phyloP scores from a whole-genome alignment of 2,113 vertebrate genomes.

The Siniperca knerii region DNA sequence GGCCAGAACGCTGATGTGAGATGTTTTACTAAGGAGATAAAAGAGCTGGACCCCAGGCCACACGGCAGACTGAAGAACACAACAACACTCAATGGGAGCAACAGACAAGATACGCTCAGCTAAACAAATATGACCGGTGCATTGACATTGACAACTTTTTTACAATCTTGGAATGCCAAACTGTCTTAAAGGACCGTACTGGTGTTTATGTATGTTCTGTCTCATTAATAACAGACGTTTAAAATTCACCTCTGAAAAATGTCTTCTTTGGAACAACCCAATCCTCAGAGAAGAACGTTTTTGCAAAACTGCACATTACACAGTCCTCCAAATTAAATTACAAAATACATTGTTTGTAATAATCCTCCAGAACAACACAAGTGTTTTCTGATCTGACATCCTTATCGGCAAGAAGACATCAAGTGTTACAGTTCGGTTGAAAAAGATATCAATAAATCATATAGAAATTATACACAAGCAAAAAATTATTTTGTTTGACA shows the following conservation, averaged over 20 bases:
- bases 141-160: not conserved
- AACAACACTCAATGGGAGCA: constrained; percentile 36
- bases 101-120: constrained; percentile 60
- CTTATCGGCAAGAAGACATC: not conserved
- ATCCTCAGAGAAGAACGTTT: not conserved
- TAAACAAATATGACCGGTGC: constrained; percentile 53
- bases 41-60: constrained; percentile 8
- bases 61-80: constrained; percentile 27
- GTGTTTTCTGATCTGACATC: too few relatives aligned
- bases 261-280: not conserved
- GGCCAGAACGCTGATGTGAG: constrained; percentile 54
- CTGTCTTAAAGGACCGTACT: rapidly evolving
- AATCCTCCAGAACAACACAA: too few relatives aligned
- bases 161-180: constrained; percentile 29
- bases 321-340: too few relatives aligned
- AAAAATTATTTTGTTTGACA: too few relatives aligned
- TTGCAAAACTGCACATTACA: not conserved
- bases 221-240: not conserved
- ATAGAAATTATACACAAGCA: too few relatives aligned
- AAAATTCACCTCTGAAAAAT: not conserved
- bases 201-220: not conserved
- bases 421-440: not conserved
- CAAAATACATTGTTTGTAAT: too few relatives aligned
- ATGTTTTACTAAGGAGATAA: constrained; percentile 75
- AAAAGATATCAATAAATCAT: too few relatives aligned